Evolutionary conservation across 2,113 vertebrate genomes (phyloP), one percentile per base, ranked within the genome.

Genomic region (Gymnobelideus leadbeateri): DNA sequence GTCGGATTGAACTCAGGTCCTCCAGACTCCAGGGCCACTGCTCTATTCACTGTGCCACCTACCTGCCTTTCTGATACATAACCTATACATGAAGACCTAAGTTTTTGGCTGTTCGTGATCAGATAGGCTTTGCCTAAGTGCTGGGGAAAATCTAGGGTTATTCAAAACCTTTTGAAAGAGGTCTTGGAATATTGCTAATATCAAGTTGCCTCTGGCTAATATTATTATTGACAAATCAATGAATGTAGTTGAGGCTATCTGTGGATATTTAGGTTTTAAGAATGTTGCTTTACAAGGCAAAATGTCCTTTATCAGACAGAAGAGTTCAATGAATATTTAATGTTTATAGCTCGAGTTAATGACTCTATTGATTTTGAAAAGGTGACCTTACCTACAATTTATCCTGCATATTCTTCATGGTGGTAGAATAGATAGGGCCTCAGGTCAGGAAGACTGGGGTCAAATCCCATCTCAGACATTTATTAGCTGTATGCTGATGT

Each of bases 261-360:
- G 53, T 90, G 12, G 49, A 37, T 46, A 51, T 94, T 96, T 93
- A 37, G 1, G 3, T 49, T 91, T 94, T 96, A 14, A 95, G 89
- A 90, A 43, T 10, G 26, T 49, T 55, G 49, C 43, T 91, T 90
- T 43, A 11, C 28, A 89, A 94, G 91, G n/a, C 9, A 93, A 47
- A 91, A 28, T 7, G 51, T 90, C 21, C 0, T 92, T 94, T 93
- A 37, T 92, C 46, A 46, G 51, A 92, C 90, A 97, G 68, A 24
- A 57, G 24, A 47, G 12, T 5, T 8, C 61, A 93, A 84, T 49
- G 23, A 94, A 90, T 84, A n/a, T n/a, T 84, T 43, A 84, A 84
- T 84, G 43, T 84, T 84, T 84, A 84, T 84, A 84, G 19, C 7
- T 43, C 68, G 23, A 43, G n/a, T 84, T 84, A 26, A 31, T 19